Conservation (phyloP, 53 echinoderm and acorn worm species). For the Echinometra lucunter region DNA sequence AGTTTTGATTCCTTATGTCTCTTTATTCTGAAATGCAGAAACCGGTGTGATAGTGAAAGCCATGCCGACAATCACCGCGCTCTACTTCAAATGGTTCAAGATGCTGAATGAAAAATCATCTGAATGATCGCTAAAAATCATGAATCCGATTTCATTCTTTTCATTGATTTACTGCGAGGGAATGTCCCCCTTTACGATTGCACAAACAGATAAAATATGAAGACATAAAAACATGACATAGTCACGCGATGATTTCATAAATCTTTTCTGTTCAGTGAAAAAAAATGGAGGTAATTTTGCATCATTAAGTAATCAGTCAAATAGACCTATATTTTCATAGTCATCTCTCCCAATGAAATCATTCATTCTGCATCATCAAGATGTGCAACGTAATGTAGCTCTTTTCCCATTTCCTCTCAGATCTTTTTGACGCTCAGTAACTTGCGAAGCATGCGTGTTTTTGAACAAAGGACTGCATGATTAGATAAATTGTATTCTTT, state of each 20-base stretch:
- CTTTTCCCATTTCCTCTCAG: too few relatives aligned
- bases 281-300: too few relatives aligned
- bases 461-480: too few relatives aligned
- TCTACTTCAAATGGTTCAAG: not conserved
- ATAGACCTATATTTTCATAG: too few relatives aligned
- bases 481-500: too few relatives aligned
- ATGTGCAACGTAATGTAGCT: too few relatives aligned
- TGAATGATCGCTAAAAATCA: not conserved
- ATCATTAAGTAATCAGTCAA: too few relatives aligned
- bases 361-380: too few relatives aligned
- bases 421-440: too few relatives aligned
- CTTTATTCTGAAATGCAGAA: not conserved
- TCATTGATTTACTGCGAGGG: not conserved
- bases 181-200: not conserved
- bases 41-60: not conserved
- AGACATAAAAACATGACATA: not conserved
- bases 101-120: constrained; percentile 1
- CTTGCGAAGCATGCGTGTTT: too few relatives aligned
- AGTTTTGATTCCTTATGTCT: not conserved
- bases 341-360: too few relatives aligned
- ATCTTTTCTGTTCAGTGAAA: not conserved
- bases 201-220: constrained; percentile 15
- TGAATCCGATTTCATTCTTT: not conserved
- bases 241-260: constrained; percentile 15
- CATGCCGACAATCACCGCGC: not conserved